Evolutionary conservation across 2,888 invertebrate genomes (phyloP).

Genomic region (Pammene fasciana): DNA sequence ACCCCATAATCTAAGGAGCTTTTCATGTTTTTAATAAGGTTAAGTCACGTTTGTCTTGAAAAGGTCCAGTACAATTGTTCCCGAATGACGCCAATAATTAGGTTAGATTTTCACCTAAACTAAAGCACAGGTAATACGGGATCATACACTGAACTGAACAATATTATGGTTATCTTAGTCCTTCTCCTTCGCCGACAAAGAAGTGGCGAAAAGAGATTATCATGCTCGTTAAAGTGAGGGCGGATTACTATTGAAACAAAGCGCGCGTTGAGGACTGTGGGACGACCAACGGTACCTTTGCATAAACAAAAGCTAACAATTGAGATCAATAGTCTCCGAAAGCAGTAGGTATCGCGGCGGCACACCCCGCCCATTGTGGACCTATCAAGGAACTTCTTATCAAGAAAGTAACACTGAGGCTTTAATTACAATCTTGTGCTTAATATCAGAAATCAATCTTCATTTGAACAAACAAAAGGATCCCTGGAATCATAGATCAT

Average conservation of each 20-base stretch:
- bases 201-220: conserved; percentile 20
- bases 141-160: neutral
- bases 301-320: conserved; percentile 61
- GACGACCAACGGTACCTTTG: conserved; percentile 57
- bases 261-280: conserved; percentile 49
- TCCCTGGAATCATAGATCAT: conserved; percentile 51
- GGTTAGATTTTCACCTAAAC: conserved; percentile 6
- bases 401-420: conserved; percentile 50
- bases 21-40: neutral
- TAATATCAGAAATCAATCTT: conserved; percentile 50
- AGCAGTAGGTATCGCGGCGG: conserved; percentile 51
- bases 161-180: conserved; percentile 16
- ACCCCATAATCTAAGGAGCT: neutral
- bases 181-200: conserved; percentile 30
- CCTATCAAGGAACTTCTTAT: conserved; percentile 51
- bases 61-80: conserved; percentile 2
- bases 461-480: conserved; percentile 60
- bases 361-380: conserved; percentile 54
- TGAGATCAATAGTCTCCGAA: conserved; percentile 53
- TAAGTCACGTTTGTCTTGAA: neutral
- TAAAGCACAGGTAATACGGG: conserved; percentile 1
- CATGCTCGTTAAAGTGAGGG: conserved; percentile 40
- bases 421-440: conserved; percentile 49
- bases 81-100: conserved; percentile 2
- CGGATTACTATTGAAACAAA: conserved; percentile 48